Evolutionary conservation across 2,113 vertebrate species (phyloP), one percentile per base, ranked within the genome.

Genomic region (Coreoperca whiteheadi): DNA sequence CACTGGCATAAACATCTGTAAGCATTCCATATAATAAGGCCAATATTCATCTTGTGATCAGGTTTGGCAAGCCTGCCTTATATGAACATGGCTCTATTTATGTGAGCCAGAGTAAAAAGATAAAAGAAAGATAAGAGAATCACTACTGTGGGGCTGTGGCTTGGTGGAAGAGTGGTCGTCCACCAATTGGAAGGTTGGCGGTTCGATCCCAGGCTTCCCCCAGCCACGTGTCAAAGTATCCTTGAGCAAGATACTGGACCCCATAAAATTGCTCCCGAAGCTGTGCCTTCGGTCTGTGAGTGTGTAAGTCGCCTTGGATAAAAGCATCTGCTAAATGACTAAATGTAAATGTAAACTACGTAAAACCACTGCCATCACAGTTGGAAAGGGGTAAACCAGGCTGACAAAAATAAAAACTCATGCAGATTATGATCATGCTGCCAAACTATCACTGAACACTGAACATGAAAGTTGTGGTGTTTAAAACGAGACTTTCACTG

Each of bases 391-490:
- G 6, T 67, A 46, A 68, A 77, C 59, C 43, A 60, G 14, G 15
- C 59, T 71, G 51, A 83, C 43, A 80, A 59, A 34, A n/a, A n/a
- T n/a, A n/a, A n/a, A 71, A 78, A 28, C 32, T 37, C 0, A n/a
- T 7, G 57, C 23, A 70, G 75, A 53, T 79, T 56, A 53, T 60
- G 76, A 83, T 81, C 74, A 87, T 56, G 46, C 25, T 73, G 67
- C 77, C 77, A 74, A 68, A 77, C 56, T 81, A 48, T 84, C 73
- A 68, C 54, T 30, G 65, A 48, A 48, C 18, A 50, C 41, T 46
- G 4, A 41, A 30, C 16, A 28, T 16, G 1, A 37, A 21, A 74
- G n/a, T 18, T 23, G 4, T 68, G 37, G 34, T 48, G 54, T 54
- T 69, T 69, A 56, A 78, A 56, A 37, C 21, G 20, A 50, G 16